Conservation (phyloP, 2,113 vertebrate genomes). For the Phyllostomus hastatus region DNA sequence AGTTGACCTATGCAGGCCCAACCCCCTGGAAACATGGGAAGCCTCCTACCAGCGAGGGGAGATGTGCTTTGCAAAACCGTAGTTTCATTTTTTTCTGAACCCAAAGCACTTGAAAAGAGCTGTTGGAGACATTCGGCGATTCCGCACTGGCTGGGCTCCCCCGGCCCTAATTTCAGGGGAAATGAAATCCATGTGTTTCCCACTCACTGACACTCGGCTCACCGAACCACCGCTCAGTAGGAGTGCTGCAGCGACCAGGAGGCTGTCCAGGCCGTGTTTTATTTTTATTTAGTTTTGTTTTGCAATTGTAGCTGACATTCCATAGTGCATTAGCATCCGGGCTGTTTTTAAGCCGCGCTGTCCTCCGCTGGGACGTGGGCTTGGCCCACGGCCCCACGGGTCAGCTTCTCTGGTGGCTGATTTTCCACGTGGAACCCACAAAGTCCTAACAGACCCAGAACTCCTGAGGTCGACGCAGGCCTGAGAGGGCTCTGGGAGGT, state of each 20-base stretch:
- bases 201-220: constrained; percentile 40
- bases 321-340: not conserved
- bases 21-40: not conserved
- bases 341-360: not conserved
- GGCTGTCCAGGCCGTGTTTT: not conserved
- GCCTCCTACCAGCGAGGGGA: not conserved
- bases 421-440: not conserved
- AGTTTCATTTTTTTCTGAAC: constrained; percentile 38
- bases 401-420: not conserved
- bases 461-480: not conserved
- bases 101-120: constrained; percentile 44
- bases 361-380: constrained; percentile 23
- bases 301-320: not conserved
- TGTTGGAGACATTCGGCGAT: constrained; percentile 34
- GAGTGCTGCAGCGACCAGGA: not conserved
- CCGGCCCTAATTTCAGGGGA: constrained; percentile 63
- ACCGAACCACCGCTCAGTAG: not conserved
- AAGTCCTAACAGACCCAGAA: not conserved
- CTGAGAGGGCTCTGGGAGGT: not conserved
- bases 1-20: not conserved
- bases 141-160: constrained; percentile 42
- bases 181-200: constrained; percentile 68
- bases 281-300: not conserved
- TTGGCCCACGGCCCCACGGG: not conserved
- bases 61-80: not conserved